These are phyloP conservation scores for Orchestes rusci DNA, from an alignment of 2,888 invertebrate genomes.

Conservation along the genomic window DNA sequence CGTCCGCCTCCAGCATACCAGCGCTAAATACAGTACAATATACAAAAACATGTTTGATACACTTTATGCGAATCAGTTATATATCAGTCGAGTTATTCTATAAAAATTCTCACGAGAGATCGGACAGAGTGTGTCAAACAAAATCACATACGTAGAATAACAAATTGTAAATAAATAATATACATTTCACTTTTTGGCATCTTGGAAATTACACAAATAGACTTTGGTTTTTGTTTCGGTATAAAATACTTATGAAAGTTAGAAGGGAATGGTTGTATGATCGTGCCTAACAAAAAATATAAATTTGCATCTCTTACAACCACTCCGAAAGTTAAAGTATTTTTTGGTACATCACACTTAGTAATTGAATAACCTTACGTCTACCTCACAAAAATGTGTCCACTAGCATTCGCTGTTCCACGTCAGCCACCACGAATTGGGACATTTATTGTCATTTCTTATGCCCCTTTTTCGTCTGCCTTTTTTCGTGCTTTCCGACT, in stretches of 20 bases:
- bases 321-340: slow-evolving; percentile 33
- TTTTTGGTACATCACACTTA: slow-evolving; percentile 46
- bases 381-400: slow-evolving; percentile 17
- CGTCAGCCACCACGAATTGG: slow-evolving; percentile 44
- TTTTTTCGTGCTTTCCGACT: slow-evolving; percentile 62
- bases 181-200: slow-evolving; percentile 50
- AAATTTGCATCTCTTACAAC: too few species aligned
- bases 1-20: too few species aligned
- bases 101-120: slow-evolving; percentile 26
- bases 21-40: slow-evolving; percentile 16
- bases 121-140: slow-evolving; percentile 33
- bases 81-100: slow-evolving; percentile 37
- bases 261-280: too few species aligned
- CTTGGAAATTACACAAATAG: slow-evolving; percentile 58
- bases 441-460: slow-evolving; percentile 31
- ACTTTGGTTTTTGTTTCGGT: slow-evolving; percentile 52
- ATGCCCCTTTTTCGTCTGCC: slow-evolving; percentile 63
- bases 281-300: too few species aligned
- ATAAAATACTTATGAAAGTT: slow-evolving; percentile 44
- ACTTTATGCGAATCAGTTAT: slow-evolving; percentile 31
- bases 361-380: slow-evolving; percentile 43
- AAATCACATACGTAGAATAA: slow-evolving; percentile 47
- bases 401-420: slow-evolving; percentile 44
- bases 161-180: slow-evolving; percentile 47
- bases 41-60: slow-evolving; percentile 27